Evolutionary conservation across 1,140 invertebrate species (phyloP).

Genomic region (Hypothenemus hampei): DNA sequence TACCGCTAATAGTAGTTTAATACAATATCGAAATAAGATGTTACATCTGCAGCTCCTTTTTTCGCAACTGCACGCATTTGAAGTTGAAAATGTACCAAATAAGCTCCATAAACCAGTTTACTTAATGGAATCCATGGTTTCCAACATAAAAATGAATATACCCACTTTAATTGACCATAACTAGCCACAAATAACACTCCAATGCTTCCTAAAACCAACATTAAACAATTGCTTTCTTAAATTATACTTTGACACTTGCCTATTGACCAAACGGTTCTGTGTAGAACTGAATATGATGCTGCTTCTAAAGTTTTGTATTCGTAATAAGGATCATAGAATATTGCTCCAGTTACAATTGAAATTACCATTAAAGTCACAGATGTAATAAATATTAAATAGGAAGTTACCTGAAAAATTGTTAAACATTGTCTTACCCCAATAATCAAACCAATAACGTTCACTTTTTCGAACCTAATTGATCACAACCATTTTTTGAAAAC

Average conservation of each 20-base stretch:
- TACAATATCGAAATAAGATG: slow-evolving; percentile 41
- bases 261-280: slow-evolving; percentile 53
- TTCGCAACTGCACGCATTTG: slow-evolving; percentile 47
- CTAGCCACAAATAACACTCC: slow-evolving; percentile 49
- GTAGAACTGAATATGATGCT: slow-evolving; percentile 54
- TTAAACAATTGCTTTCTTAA: not conserved
- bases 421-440: too few relatives aligned
- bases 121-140: slow-evolving; percentile 61
- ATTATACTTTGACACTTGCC: slow-evolving; percentile 9
- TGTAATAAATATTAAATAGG: slow-evolving; percentile 35
- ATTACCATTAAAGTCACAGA: slow-evolving; percentile 42
- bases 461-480: too few relatives aligned
- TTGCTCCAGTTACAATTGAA: slow-evolving; percentile 44
- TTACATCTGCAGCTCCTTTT: slow-evolving; percentile 41
- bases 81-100: slow-evolving; percentile 55
- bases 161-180: slow-evolving; percentile 37
- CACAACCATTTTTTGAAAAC: too few relatives aligned
- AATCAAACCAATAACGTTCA: too few relatives aligned
- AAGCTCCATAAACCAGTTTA: slow-evolving; percentile 65
- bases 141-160: slow-evolving; percentile 48
- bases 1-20: slow-evolving; percentile 32
- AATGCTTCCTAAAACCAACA: slow-evolving; percentile 40
- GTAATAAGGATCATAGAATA: slow-evolving; percentile 46
- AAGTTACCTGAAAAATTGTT: slow-evolving; percentile 42
- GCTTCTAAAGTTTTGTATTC: slow-evolving; percentile 47